Evolutionary conservation across 2,113 vertebrate genomes (phyloP), one percentile per base, ranked within the genome.

Genomic region (Desmodus rotundus): DNA sequence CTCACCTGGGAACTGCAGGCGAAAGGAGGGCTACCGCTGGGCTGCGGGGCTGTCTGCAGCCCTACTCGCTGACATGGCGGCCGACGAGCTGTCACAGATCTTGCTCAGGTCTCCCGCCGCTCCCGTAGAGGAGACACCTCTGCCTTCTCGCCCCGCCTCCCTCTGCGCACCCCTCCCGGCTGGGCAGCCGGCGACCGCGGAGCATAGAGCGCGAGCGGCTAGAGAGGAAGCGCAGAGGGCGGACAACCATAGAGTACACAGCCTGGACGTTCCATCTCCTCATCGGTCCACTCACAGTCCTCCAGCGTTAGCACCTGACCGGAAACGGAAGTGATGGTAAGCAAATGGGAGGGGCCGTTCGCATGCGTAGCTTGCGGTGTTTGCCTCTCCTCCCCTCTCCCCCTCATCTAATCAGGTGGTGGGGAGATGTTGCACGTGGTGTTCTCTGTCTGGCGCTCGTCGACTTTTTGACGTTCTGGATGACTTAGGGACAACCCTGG

Each of bases 121-220:
- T 86, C 85, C 0, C 12, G 87, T 12, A 43, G 28, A 80, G 45
- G 61, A 45, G 67, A 92, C 90, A 80, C 96, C 96, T n/a, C 81
- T 43, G 81, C 72, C 56, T 77, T n/a, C 36, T 43, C 82, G 94
- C 95, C 95, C 97, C 97, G 96, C 96, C 97, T 96, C 95, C 85
- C 84, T 81, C 87, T 6, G 91, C 87, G 38, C 84, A 63, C 68
- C 95, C 92, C 89, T 76, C 67, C 72, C 80, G 8, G 22, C 87
- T 3, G 82, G 80, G 73, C 76, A 1, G 73, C 96, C 91, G 4
- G 61, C 86, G 36, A 89, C 95, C 84, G 93, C 24, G 87, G 93
- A 95, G 94, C 98, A 98, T 96, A 95, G 98, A 98, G 98, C 41
- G 61, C 73, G 2, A 8, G 72, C 45, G 92, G 94, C 97, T 97